Base-by-base conservation (phyloP, 2,113 vertebrate genomes). In the Notiomystis cincta region DNA sequence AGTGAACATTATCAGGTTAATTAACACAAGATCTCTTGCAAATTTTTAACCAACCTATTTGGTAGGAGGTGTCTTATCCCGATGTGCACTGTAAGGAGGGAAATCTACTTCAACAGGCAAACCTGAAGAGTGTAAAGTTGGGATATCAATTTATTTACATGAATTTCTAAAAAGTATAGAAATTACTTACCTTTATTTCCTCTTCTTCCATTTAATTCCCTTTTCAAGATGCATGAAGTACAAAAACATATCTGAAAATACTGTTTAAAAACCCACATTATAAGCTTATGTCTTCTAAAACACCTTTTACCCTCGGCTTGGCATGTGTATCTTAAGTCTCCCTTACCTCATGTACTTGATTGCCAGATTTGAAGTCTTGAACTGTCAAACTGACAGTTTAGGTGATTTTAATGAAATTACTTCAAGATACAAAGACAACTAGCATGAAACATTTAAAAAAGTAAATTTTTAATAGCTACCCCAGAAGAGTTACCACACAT, bases 311-410 rank as follows among this genome's bases (percentile, higher is more conserved):
- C 10, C 9, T 13, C 67, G 42, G 15, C 9, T 51, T 64, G 21
- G 15, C 4, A 30, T 8, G 9, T 11, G 7, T 58, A 40, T 57
- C 15, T 53, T 19, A 90, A 73, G 10, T 13, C 17, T 87, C 7
- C 15, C 6, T 54, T 61, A 38, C 11, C 9, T 64, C 12, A 6
- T 0, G 0, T 44, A 9, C 5, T 79, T 53, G 21, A 45, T 33
- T 47, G 33, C 6, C 56, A 33, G 15, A 33, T 64, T 10, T 71
- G 31, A 84, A 27, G 13, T 38, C 35, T 75, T 64, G 15, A 82
- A 40, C 4, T 25, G n/a, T n/a, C n/a, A n/a, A n/a, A n/a, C n/a
- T 13, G 73, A 45, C 37, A 48, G 9, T 67, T 82, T 21, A 78
- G 8, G 15, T 72, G 10, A 5, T 23, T 89, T 72, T 57, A 53